Percentiles rank a stretch among this genome's conserved stretches.
phyloP scores from a whole-genome alignment of 2,113 vertebrate genomes.

The Promerops cafer region DNA sequence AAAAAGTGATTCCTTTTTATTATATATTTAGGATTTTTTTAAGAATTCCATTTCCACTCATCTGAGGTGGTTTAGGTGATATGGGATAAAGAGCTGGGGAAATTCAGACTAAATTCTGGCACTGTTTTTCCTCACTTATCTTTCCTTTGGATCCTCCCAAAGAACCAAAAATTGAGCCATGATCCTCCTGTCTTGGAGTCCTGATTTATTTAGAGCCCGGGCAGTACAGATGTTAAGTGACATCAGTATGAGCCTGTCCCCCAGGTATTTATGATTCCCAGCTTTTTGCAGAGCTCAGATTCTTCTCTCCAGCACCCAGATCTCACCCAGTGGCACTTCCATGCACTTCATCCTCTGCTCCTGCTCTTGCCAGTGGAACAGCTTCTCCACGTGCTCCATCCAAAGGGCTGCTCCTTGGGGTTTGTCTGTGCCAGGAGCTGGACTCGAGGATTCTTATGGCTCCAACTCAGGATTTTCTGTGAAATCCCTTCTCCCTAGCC shows the following conservation, averaged over 20 bases:
- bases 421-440: background rate
- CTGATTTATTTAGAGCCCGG: background rate
- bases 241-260: background rate
- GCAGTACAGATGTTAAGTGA: background rate
- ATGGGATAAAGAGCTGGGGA: background rate
- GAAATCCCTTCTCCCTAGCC: background rate
- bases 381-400: background rate
- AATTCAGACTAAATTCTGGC: background rate
- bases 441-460: accelerated
- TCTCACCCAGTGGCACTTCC: background rate
- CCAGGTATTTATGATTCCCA: background rate
- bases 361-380: background rate
- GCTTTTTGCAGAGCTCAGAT: background rate
- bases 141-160: background rate
- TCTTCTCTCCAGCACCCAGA: background rate
- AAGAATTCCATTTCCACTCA: background rate
- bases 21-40: background rate
- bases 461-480: background rate
- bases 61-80: background rate
- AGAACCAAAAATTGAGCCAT: background rate
- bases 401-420: background rate
- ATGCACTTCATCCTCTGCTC: background rate
- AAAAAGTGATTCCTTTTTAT: background rate
- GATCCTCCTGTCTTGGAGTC: background rate
- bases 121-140: background rate